Conservation (phyloP, 2,797 vertebrate genomes). For the Catharus ustulatus region DNA sequence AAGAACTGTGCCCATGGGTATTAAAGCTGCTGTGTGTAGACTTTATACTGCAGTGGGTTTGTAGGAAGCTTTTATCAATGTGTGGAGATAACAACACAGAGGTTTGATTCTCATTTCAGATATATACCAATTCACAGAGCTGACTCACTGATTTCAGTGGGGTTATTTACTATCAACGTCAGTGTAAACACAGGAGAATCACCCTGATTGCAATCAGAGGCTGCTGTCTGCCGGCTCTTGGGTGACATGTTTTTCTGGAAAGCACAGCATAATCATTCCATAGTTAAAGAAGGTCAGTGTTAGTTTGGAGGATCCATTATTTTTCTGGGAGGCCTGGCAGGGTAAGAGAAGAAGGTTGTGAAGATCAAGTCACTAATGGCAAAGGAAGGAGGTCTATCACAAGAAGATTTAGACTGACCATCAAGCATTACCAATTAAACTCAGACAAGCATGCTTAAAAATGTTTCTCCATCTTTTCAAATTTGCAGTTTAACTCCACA, state of each 20-base stretch:
- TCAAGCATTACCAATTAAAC: not conserved
- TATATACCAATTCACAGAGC: not conserved
- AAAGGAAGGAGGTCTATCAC: not conserved
- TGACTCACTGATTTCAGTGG: not conserved
- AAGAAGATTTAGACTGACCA: not conserved
- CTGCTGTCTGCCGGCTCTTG: not conserved
- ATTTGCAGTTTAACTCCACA: not conserved
- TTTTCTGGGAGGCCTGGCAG: not conserved
- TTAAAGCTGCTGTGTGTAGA: not conserved
- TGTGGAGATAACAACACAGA: not conserved
- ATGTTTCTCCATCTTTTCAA: not conserved
- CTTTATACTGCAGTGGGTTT: not conserved
- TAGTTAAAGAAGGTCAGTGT: not conserved
- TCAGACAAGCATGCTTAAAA: not conserved
- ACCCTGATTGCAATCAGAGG: not conserved
- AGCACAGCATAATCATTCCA: not conserved
- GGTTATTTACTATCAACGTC: not conserved
- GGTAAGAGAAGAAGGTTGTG: not conserved
- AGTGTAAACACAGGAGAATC: not conserved
- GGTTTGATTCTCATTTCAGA: slow-evolving; percentile 14
- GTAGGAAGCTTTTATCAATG: not conserved
- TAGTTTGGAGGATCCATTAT: not conserved
- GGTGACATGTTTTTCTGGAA: not conserved
- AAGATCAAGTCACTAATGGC: not conserved
- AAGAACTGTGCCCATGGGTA: not conserved